Percentiles rank a stretch among this genome's conserved stretches.
phyloP scores from a whole-genome alignment of 92 coral and sea anemone species.

The Palythoa grandiflora region DNA sequence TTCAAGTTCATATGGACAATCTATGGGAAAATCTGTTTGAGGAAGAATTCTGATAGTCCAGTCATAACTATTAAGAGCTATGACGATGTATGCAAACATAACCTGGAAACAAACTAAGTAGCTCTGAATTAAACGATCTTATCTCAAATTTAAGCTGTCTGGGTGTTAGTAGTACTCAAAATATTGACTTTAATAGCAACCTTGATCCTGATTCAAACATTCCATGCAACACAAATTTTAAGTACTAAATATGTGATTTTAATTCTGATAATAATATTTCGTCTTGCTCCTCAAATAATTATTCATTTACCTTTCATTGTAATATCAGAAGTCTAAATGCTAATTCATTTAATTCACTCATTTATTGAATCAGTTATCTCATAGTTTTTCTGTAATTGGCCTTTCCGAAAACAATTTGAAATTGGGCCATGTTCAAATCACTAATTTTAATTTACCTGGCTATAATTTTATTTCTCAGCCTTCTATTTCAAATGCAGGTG shows the following conservation, averaged over 20 bases:
- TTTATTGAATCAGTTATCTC: background rate
- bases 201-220: background rate
- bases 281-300: background rate
- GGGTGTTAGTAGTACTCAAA: background rate
- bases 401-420: no score
- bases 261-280: background rate
- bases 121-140: no score
- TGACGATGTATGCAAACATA: background rate
- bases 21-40: slow-evolving; percentile 28
- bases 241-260: background rate
- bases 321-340: slow-evolving; percentile 8
- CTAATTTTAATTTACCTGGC: background rate
- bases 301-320: background rate
- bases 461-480: slow-evolving; percentile 1
- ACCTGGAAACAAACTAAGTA: background rate
- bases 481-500: slow-evolving; percentile 1
- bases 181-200: background rate
- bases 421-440: background rate
- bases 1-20: slow-evolving; percentile 11
- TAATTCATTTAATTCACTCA: background rate
- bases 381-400: background rate
- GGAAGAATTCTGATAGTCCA: slow-evolving; percentile 10
- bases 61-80: background rate
- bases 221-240: background rate
- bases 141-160: background rate